Conservation (phyloP, 2,797 vertebrate genomes). For the Notamacropus eugenii region DNA sequence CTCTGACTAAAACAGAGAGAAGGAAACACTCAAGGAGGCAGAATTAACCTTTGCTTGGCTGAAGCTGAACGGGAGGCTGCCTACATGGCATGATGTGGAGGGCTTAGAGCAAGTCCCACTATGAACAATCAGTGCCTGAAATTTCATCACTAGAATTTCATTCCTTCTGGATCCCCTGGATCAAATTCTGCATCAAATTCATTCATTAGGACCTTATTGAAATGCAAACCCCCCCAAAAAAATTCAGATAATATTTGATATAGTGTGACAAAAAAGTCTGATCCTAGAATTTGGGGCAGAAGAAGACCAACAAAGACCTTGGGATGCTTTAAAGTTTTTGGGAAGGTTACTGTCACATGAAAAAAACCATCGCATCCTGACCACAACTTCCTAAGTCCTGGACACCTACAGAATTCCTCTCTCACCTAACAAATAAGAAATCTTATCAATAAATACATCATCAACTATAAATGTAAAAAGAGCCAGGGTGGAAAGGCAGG, state of each 20-base stretch:
- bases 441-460: neutral
- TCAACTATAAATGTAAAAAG: neutral
- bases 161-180: neutral
- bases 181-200: neutral
- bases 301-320: neutral
- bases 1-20: neutral
- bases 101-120: neutral
- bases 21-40: neutral
- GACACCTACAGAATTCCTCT: neutral
- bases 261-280: neutral
- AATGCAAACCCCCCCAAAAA: neutral
- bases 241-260: neutral
- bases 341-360: neutral
- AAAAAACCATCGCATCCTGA: neutral
- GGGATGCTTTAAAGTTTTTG: neutral
- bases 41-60: neutral
- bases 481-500: neutral
- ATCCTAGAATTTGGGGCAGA: neutral
- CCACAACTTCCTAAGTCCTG: neutral
- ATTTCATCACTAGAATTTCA: neutral
- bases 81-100: neutral
- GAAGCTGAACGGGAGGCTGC: neutral
- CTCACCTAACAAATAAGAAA: neutral
- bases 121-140: neutral
- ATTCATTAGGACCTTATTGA: neutral